Percentiles rank a stretch among this genome's conserved stretches.
These are phyloP conservation scores for Tineola bisselliella DNA, from an alignment of 2,888 invertebrate genomes.

Conservation along the genomic window DNA sequence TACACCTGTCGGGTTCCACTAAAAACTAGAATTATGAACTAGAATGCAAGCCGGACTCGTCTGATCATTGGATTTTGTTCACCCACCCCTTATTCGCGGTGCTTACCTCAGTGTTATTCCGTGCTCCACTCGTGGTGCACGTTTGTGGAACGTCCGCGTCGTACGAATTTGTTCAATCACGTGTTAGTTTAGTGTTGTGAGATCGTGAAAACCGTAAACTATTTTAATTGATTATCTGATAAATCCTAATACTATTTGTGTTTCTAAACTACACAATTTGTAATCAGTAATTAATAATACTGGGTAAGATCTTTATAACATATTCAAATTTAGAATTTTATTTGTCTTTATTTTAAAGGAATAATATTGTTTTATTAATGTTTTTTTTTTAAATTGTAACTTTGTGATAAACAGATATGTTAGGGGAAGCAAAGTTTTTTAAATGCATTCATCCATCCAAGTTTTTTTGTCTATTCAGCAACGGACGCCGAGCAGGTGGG, in stretches of 20 bases:
- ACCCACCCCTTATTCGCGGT: neutral
- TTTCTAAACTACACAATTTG: too few species aligned
- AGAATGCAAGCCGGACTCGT: conserved; percentile 4
- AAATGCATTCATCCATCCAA: neutral
- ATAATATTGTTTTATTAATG: too few species aligned
- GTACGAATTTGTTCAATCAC: neutral
- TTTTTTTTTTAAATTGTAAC: too few species aligned
- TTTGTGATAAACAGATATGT: neutral
- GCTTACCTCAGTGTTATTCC: neutral
- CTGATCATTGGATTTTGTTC: neutral
- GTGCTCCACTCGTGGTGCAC: neutral
- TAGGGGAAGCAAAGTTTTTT: neutral
- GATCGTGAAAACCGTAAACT: neutral
- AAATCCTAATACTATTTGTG: neutral
- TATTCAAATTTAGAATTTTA: too few species aligned
- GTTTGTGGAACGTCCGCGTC: neutral
- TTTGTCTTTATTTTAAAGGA: too few species aligned
- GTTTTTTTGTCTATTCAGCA: neutral
- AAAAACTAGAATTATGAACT: conserved; percentile 9
- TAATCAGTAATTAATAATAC: too few species aligned
- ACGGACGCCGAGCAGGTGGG: neutral
- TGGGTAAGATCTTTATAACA: too few species aligned
- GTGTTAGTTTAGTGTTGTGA: neutral
- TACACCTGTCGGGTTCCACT: neutral
- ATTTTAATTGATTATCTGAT: neutral